Evolutionary conservation across 2,888 invertebrate genomes (phyloP).

Genomic region (Nymphalis polychloros): DNA sequence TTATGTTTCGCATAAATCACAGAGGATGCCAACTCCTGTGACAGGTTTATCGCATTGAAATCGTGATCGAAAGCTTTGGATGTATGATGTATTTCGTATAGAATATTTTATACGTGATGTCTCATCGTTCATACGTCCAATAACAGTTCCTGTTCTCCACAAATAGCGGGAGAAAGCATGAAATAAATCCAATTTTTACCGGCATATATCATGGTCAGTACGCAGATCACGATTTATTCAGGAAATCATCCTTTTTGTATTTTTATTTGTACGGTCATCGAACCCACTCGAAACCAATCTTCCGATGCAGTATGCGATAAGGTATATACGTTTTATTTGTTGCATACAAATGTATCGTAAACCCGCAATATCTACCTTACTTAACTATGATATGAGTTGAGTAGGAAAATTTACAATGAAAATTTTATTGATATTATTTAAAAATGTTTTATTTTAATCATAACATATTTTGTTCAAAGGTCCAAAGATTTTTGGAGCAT

Average conservation of each 20-base stretch:
- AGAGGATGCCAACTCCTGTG: constrained; percentile 45
- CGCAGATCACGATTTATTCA: constrained; percentile 71
- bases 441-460: background rate
- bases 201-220: constrained; percentile 75
- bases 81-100: constrained; percentile 63
- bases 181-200: constrained; percentile 79
- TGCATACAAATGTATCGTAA: background rate
- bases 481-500: constrained; percentile 32
- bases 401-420: background rate
- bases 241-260: constrained; percentile 35
- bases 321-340: constrained; percentile 2
- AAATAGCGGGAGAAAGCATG: constrained; percentile 68
- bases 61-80: constrained; percentile 54
- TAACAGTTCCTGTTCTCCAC: constrained; percentile 72
- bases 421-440: background rate
- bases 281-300: constrained; percentile 18
- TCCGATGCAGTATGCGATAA: constrained; percentile 7
- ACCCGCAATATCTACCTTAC: too few species aligned
- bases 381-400: background rate
- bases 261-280: constrained; percentile 11
- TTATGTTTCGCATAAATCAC: constrained; percentile 46
- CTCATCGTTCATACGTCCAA: constrained; percentile 76
- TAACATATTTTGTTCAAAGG: constrained; percentile 12
- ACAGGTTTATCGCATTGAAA: constrained; percentile 56
- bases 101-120: constrained; percentile 74